Percentiles rank a stretch among this genome's conserved stretches.
These are phyloP conservation scores for Hyperoplus immaculatus DNA, from an alignment of 2,797 vertebrate species.

Conservation along the genomic window DNA sequence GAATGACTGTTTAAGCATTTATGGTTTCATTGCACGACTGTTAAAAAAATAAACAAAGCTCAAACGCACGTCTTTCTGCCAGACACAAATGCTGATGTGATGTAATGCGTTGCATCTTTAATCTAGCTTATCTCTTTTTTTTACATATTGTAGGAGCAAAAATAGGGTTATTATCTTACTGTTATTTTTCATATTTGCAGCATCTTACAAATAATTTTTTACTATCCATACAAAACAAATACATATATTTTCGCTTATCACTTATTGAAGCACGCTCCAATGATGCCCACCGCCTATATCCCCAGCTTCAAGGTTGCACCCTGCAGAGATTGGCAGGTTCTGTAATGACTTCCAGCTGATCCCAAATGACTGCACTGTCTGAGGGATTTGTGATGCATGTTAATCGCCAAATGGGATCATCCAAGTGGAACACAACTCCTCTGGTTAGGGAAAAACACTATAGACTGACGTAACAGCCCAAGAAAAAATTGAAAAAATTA, in stretches of 20 bases:
- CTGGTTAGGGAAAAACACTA: constrained; percentile 22
- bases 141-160: too few species aligned
- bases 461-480: constrained; percentile 29
- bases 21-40: not conserved
- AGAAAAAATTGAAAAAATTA: constrained; percentile 20
- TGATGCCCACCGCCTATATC: not conserved
- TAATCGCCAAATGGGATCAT: constrained; percentile 57
- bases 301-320: constrained; percentile 37
- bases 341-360: constrained; percentile 59
- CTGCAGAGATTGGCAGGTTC: constrained; percentile 56
- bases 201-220: too few species aligned
- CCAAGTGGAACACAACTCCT: constrained; percentile 46
- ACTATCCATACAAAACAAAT: too few species aligned
- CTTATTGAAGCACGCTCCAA: constrained; percentile 25
- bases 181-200: too few species aligned
- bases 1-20: constrained; percentile 4
- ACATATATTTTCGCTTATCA: too few species aligned
- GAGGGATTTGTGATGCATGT: constrained; percentile 54
- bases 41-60: constrained; percentile 23
- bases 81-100: constrained; percentile 6
- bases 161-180: too few species aligned
- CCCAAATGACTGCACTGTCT: constrained; percentile 45
- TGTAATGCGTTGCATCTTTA: constrained; percentile 26
- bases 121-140: constrained; percentile 12
- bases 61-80: not conserved